Evolutionary conservation across 1,140 invertebrate species (phyloP).

Genomic region (Paracyclopina nana): DNA sequence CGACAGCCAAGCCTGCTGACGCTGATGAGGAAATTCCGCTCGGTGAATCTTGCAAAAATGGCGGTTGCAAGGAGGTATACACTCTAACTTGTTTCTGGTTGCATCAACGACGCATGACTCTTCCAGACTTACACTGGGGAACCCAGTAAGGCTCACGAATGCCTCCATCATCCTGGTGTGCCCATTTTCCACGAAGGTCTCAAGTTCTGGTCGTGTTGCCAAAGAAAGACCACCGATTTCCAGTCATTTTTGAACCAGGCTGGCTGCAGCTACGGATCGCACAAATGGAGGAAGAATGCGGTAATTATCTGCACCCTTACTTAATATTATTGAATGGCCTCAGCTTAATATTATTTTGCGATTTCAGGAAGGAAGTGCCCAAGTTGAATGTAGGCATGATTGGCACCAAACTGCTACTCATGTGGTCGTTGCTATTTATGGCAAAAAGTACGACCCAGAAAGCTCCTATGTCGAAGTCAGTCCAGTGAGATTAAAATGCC

Average conservation of each 20-base stretch:
- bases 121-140: constrained; percentile 44
- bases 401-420: constrained; percentile 71
- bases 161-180: constrained; percentile 63
- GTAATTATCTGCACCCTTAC: constrained; percentile 27
- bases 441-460: constrained; percentile 65
- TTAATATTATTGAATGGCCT: constrained; percentile 13
- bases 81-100: constrained; percentile 36
- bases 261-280: constrained; percentile 54
- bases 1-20: too few relatives aligned
- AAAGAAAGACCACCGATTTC: constrained; percentile 82
- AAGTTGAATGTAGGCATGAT: constrained; percentile 62
- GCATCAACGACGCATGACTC: constrained; percentile 18
- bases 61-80: constrained; percentile 26
- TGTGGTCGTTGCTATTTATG: constrained; percentile 68
- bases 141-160: constrained; percentile 40
- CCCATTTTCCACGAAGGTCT: constrained; percentile 95
- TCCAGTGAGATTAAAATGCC: constrained; percentile 52
- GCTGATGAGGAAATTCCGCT: constrained; percentile 23
- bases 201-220: constrained; percentile 95
- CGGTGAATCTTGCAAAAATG: constrained; percentile 25
- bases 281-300: constrained; percentile 61
- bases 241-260: constrained; percentile 67
- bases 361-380: constrained; percentile 24
- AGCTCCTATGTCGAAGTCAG: constrained; percentile 56
- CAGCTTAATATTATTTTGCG: constrained; percentile 5